Conservation (phyloP, 2,113 vertebrate genomes). For the Panthera uncia region DNA sequence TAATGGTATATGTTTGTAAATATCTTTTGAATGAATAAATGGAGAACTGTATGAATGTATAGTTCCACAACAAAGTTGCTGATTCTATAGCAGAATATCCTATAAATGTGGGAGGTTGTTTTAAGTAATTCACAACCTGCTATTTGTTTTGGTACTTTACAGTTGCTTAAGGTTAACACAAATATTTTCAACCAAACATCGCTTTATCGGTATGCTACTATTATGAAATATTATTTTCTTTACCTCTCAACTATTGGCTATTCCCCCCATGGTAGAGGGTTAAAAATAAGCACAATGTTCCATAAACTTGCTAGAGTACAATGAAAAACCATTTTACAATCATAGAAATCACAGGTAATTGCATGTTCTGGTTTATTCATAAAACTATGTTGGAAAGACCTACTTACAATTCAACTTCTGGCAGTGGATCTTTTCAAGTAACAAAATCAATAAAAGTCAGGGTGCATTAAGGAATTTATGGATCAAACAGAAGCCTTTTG, state of each 20-base stretch:
- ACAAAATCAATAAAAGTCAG: conserved; percentile 80
- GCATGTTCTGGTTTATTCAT: conserved; percentile 47
- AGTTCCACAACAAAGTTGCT: neutral
- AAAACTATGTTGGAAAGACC: conserved; percentile 47
- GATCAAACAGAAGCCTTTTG: conserved; percentile 80
- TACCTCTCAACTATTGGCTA: neutral
- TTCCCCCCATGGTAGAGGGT: neutral
- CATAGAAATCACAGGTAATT: conserved; percentile 9
- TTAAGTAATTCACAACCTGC: conserved; percentile 13
- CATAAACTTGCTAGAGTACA: neutral
- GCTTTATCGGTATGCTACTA: neutral
- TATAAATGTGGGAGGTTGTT: neutral
- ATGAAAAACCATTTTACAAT: conserved; percentile 25
- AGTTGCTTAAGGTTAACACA: conserved; percentile 10
- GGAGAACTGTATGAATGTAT: neutral
- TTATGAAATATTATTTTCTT: conserved; percentile 7
- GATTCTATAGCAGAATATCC: neutral
- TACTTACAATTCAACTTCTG: conserved; percentile 61
- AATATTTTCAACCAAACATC: neutral
- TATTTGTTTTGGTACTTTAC: neutral
- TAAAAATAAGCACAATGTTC: neutral
- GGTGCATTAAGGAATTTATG: conserved; percentile 73
- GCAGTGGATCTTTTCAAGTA: conserved; percentile 77
- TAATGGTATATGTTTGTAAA: neutral
- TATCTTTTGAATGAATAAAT: neutral